These are phyloP conservation scores for Drosophila bunnanda DNA, from an alignment of 2,888 invertebrate species.

Conservation along the genomic window DNA sequence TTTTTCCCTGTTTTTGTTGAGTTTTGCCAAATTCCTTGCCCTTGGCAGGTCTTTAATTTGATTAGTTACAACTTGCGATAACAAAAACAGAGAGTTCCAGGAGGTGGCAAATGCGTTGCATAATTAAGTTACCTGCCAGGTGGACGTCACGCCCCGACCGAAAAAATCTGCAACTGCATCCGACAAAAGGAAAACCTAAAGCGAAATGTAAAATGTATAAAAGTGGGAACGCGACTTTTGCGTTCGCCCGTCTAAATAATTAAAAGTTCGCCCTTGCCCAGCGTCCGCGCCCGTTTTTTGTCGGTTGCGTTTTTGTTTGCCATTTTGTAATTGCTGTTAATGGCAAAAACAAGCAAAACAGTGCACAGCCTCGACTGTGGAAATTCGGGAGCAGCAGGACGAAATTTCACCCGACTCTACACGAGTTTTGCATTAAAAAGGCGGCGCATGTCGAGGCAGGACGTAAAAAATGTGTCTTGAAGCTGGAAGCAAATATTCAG, in stretches of 20 bases:
- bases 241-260: slow-evolving; percentile 66
- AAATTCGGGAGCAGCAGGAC: slow-evolving; percentile 28
- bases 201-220: slow-evolving; percentile 30
- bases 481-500: neutral
- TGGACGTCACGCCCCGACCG: slow-evolving; percentile 25
- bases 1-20: slow-evolving; percentile 9
- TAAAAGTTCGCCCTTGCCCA: slow-evolving; percentile 67
- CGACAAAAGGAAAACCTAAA: slow-evolving; percentile 3
- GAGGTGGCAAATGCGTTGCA: slow-evolving; percentile 20
- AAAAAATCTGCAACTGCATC: slow-evolving; percentile 46
- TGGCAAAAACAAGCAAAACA: slow-evolving; percentile 61
- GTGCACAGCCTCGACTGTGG: slow-evolving; percentile 30
- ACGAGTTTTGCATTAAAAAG: slow-evolving; percentile 74
- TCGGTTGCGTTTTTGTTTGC: slow-evolving; percentile 57
- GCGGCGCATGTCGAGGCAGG: slow-evolving; percentile 21
- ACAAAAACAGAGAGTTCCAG: slow-evolving; percentile 32
- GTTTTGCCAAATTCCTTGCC: neutral
- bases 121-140: slow-evolving; percentile 54
- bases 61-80: slow-evolving; percentile 60
- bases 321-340: slow-evolving; percentile 73
- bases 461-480: slow-evolving; percentile 9
- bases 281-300: slow-evolving; percentile 30
- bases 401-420: slow-evolving; percentile 41
- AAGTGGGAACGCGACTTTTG: slow-evolving; percentile 52
- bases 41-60: slow-evolving; percentile 44